Percentiles rank a stretch among this genome's conserved stretches.
Evolutionary conservation across 2,113 vertebrate species (phyloP).

Genomic region (Erinaceus europaeus): DNA sequence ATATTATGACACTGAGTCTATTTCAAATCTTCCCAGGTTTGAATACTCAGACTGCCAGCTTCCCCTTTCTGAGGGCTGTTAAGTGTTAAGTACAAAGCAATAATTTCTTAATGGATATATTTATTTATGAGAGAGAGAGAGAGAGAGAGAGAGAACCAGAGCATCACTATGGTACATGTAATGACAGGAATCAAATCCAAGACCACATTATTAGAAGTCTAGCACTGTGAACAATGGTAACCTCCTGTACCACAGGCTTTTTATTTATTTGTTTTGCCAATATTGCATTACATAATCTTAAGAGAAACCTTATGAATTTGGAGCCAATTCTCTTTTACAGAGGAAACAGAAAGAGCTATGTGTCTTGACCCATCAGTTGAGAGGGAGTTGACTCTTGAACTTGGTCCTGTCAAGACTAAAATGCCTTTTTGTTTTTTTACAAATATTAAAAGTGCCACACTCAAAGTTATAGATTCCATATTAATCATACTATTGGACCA

Average conservation of each 20-base stretch:
- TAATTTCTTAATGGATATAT: too few relatives aligned
- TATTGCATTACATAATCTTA: background rate
- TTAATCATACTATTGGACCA: background rate
- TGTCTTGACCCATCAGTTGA: background rate
- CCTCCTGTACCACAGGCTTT: too few relatives aligned
- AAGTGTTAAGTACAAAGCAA: too few relatives aligned
- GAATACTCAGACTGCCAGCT: background rate
- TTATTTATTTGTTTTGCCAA: background rate
- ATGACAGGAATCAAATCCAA: too few relatives aligned
- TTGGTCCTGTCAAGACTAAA: rapidly evolving
- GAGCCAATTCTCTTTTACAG: background rate
- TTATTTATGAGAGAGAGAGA: too few relatives aligned
- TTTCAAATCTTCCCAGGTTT: background rate
- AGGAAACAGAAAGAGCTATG: background rate
- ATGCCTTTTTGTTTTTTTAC: background rate
- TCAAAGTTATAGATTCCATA: background rate
- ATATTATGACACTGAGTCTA: background rate
- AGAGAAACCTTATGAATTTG: background rate
- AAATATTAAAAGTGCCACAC: background rate
- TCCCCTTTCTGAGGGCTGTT: background rate
- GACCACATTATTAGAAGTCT: too few relatives aligned
- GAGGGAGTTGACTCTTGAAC: background rate
- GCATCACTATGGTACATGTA: too few relatives aligned
- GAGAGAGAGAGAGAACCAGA: too few relatives aligned
- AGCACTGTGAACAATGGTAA: too few relatives aligned